Evolutionary conservation across 1,140 invertebrate species (phyloP), one percentile per base, ranked within the genome.

Genomic region (Vollenhovia emeryi): DNA sequence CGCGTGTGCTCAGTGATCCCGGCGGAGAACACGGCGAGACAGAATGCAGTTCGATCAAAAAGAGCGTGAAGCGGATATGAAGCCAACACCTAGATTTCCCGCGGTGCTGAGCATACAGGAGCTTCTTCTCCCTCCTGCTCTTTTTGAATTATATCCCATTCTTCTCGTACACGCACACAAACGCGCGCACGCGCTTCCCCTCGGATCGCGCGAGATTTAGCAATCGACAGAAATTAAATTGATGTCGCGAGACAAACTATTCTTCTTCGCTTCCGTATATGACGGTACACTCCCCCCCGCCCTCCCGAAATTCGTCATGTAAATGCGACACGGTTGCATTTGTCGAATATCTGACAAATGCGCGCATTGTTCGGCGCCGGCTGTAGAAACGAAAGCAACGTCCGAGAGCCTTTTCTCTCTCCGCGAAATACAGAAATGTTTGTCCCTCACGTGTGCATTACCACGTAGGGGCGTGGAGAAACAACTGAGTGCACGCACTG

Each of bases 401-500:
- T n/a, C 36, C 78, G 24, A 24, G 6, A n/a, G 15, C 60, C 66
- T 82, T 66, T 62, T 79, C 45, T 57, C 78, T 82, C 30, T 57
- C 21, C 24, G 33, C 33, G 64, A 69, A 57, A 80, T 62, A 43
- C 48, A 55, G 62, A 80, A 80, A 80, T 62, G 48, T 80, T 71
- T 40, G 55, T 71, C 43, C 76, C 62, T 80, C 64, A 15, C 45
- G 45, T 18, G 45, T 18, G 78, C 36, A 69, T 80, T 80, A 80
- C 48, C 21, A 40, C 48, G 36, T 57, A 52, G 48, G 45, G 76
- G 76, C 45, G 33, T 24, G 64, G 57, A 33, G 59, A 30, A 82
- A 82, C 78, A 71, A 82, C 50, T 36, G 50, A 40, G 48, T 57
- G 36, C 66, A 45, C 78, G 52, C 50, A 71, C 64, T 57, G 78